Conservation (phyloP, 2,113 vertebrate genomes). For the Serinus canaria region DNA sequence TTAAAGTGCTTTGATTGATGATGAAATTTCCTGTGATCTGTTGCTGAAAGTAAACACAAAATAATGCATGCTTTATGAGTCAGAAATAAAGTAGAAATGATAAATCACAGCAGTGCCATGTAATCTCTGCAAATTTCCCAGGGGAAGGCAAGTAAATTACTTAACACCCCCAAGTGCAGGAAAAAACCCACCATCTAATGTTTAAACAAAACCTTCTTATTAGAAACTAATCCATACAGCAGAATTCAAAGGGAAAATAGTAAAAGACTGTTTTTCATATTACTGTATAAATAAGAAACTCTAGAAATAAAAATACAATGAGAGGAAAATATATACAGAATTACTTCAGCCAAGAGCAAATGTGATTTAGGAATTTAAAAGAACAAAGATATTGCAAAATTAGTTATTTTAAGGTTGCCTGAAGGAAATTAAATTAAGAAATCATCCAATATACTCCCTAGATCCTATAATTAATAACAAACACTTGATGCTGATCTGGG, state of each 20-base stretch:
- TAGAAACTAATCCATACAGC: constrained; percentile 1
- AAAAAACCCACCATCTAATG: not conserved
- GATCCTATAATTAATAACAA: constrained; percentile 59
- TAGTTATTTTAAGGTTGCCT: constrained; percentile 13
- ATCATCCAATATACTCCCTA: not conserved
- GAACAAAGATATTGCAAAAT: not conserved
- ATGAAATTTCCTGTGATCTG: constrained; percentile 64
- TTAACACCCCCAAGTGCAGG: constrained; percentile 6
- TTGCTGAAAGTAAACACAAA: constrained; percentile 69
- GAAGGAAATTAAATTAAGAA: constrained; percentile 47
- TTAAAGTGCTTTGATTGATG: constrained; percentile 61
- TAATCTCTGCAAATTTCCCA: constrained; percentile 74
- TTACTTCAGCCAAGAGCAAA: not conserved
- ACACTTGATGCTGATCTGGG: constrained; percentile 46
- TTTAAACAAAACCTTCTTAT: constrained; percentile 51
- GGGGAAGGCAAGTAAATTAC: constrained; percentile 54
- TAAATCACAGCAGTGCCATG: constrained; percentile 60
- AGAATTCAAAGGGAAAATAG: not conserved
- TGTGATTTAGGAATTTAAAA: not conserved
- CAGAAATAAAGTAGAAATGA: constrained; percentile 66
- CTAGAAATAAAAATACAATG: not conserved
- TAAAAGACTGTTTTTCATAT: not conserved
- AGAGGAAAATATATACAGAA: not conserved
- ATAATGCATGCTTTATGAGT: constrained; percentile 65
- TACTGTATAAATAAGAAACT: not conserved